Base-by-base conservation (phyloP, 2,888 invertebrate genomes). In the Drosophila niveifrons region DNA sequence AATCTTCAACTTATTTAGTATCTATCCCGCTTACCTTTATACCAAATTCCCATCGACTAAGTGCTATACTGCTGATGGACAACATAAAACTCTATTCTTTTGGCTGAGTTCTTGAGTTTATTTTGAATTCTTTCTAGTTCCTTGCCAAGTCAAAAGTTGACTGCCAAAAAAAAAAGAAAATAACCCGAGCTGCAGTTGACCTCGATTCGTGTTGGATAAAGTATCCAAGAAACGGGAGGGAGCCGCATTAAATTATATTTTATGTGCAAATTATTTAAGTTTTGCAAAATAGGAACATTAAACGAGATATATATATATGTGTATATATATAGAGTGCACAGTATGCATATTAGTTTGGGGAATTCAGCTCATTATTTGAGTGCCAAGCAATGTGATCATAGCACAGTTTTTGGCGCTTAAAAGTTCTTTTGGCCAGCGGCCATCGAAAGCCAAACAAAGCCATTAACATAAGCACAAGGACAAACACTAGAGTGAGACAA, bases 191-290 rank as follows among this genome's bases (percentile, higher is more conserved):
- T 74, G 78, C 74, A 86, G 67, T 78, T 82, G 82, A 82, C 82
- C 82, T 62, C 66, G 47, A 75, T 82, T 70, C 34, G 34, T 48
- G n/a, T 48, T 39, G 9, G 23, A 28, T 43, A 62, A 71, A 29
- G 46, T 28, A 61, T 9, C 34, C 28, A 34, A 34, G 10, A 17
- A 41, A 6, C 1, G 44, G 23, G 43, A 47, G 39, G 29, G 77
- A 51, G 31, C 34, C 50, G 48, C 86, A 77, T 83, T 88, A 88
- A 83, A 88, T 88, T 85, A 88, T 85, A 79, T 88, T 83, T 83
- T 88, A 83, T 83, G 88, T 47, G 80, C 70, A 83, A 88, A 83
- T 83, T 83, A 88, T 82, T 82, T 76, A 82, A 82, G 76, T 87
- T 81, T 78, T 72, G 62, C 75, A 83, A 83, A 83, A 83, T 83